Base-by-base conservation (phyloP, 2,797 vertebrate genomes). In the Poliocrania exsul region DNA sequence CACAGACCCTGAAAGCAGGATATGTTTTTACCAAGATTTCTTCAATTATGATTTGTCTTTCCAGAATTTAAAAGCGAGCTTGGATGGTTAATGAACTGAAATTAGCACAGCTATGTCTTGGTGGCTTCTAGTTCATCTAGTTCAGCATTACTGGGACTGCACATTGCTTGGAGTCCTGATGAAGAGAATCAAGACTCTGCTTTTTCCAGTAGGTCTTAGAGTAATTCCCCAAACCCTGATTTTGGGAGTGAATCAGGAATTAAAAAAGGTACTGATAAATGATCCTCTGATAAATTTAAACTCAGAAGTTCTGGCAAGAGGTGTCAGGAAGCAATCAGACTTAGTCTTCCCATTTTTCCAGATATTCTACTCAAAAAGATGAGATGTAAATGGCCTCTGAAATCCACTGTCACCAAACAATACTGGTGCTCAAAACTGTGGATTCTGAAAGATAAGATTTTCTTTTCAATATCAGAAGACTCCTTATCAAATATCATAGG, bases 31-130 rank as follows among this genome's bases (percentile, higher is more conserved):
- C 16, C 0, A 1, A 82, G 56, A 80, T 69, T 3, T 86, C 91
- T 94, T 72, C 29, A 84, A 49, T 93, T 84, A 77, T 53, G 26
- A 70, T 88, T 86, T 86, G 65, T 66, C 18, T 86, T 90, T 84
- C 53, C 62, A 0, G 2, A 62, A 38, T 79, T 69, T 73, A 33
- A 66, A 94, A 94, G n/a, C 67, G 77, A 77, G 35, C 10, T 93
- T 79, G 49, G 49, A 54, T 79, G 42, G 44, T 60, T 92, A 92
- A 75, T 86, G 81, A 91, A 72, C 33, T 73, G 70, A 92, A 93
- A 72, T 50, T 3, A 83, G 49, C 31, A 37, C 57, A 75, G 51
- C 54, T 93, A 33, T 86, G 61, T 77, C 40, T 64, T 42, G 20
- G 56, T 92, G 60, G 25, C 54, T 94, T 90, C 31, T 29, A 49